A percentile compares a stretch with the other conserved stretches of the same genome.
phyloP scores from a whole-genome alignment of 2,113 vertebrate genomes.

The Oryzias woworae region DNA sequence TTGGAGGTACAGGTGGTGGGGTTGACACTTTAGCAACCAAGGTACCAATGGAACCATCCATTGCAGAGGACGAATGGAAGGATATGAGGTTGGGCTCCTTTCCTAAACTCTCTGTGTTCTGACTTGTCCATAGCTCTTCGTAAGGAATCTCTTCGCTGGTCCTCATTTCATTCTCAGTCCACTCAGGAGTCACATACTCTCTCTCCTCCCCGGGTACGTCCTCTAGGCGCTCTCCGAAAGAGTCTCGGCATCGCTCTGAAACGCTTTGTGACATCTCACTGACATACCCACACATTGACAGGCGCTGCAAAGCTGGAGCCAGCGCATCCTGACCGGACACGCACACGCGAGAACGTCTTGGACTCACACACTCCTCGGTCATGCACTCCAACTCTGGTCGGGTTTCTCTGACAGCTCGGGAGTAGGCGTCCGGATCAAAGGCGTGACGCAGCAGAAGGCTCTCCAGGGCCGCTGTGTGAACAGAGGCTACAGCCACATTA shows the following conservation, averaged over 20 bases:
- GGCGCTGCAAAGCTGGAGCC: conserved; percentile 76
- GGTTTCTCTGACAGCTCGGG: conserved; percentile 90
- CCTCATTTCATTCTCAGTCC: conserved; percentile 83
- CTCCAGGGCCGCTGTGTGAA: conserved; percentile 88
- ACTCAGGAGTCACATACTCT: conserved; percentile 91
- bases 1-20: conserved; percentile 93
- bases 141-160: conserved; percentile 90
- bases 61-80: conserved; percentile 75
- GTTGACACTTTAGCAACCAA: conserved; percentile 74
- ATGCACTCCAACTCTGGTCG: conserved; percentile 83
- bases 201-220: conserved; percentile 82
- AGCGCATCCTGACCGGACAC: conserved; percentile 80
- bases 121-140: conserved; percentile 94
- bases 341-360: conserved; percentile 83
- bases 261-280: conserved; percentile 63
- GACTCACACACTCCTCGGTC: conserved; percentile 87
- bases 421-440: conserved; percentile 94
- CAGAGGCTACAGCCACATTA: conserved; percentile 87
- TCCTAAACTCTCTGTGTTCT: conserved; percentile 70
- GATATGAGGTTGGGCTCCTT: conserved; percentile 85
- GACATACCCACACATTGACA: conserved; percentile 80
- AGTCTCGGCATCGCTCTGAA: conserved; percentile 77
- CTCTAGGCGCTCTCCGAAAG: conserved; percentile 65
- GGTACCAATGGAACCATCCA: conserved; percentile 74
- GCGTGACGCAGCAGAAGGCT: conserved; percentile 84